Conservation (phyloP, 2,113 vertebrate genomes). For the Procavia capensis region DNA sequence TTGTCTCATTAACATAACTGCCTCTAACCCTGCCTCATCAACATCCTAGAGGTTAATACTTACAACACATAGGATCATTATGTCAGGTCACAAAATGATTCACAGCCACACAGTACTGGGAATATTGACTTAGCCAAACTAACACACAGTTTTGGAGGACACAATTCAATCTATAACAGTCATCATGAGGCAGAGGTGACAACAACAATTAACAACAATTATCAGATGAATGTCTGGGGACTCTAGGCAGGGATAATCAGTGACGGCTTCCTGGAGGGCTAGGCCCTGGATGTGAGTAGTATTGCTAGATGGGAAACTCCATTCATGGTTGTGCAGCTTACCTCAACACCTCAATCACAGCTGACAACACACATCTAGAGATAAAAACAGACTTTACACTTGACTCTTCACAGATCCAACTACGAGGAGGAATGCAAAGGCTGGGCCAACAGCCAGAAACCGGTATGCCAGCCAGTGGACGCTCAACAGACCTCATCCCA, state of each 20-base stretch:
- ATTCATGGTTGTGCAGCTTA: background rate
- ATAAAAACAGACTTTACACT: background rate
- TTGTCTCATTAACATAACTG: too few relatives aligned
- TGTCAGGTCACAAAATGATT: too few relatives aligned
- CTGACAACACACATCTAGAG: fast-evolving
- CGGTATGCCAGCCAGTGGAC: conserved; percentile 99
- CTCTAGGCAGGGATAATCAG: background rate
- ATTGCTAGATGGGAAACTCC: background rate
- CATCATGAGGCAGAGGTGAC: background rate
- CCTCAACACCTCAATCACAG: fast-evolving
- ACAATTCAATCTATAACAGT: background rate
- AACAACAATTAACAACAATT: background rate
- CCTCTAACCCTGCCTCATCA: too few relatives aligned
- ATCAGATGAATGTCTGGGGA: background rate
- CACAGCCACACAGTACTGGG: too few relatives aligned
- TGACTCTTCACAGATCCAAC: conserved; percentile 92
- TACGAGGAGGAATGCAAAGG: conserved; percentile 97
- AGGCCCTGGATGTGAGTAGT: background rate
- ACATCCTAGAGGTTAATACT: too few relatives aligned
- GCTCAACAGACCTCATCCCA: conserved; percentile 97
- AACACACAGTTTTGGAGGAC: too few relatives aligned
- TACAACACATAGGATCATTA: too few relatives aligned
- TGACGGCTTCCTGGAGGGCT: background rate
- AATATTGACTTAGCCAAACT: too few relatives aligned
- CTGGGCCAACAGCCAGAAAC: conserved; percentile 94